phyloP scores from a whole-genome alignment of 2,113 vertebrate species.

The Gorilla gorilla region DNA sequence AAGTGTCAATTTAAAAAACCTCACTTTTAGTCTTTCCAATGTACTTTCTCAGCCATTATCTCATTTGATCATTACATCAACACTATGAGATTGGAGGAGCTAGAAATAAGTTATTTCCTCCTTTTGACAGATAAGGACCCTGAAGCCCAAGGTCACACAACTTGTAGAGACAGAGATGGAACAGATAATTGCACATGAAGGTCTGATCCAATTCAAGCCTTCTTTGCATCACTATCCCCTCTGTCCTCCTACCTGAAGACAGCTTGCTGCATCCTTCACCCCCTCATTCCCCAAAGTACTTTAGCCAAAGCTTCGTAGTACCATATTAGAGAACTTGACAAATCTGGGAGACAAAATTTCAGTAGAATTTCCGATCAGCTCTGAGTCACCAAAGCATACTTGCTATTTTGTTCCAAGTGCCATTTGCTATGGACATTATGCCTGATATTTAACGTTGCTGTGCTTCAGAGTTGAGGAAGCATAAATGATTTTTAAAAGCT shows the following conservation, averaged over 20 bases:
- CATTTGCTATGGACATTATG: conserved; percentile 54
- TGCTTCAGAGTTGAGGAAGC: conserved; percentile 62
- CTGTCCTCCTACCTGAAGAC: neutral
- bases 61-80: conserved; percentile 77
- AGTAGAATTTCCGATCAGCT: conserved; percentile 48
- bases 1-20: conserved; percentile 49
- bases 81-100: conserved; percentile 44
- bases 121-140: conserved; percentile 65
- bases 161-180: conserved; percentile 26
- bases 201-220: neutral
- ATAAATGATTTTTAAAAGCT: conserved; percentile 77
- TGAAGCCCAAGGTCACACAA: conserved; percentile 60
- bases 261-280: neutral
- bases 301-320: conserved; percentile 37
- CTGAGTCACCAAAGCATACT: conserved; percentile 62
- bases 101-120: conserved; percentile 53
- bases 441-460: conserved; percentile 57
- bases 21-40: conserved; percentile 62
- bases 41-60: conserved; percentile 71
- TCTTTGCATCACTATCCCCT: neutral
- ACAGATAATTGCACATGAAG: conserved; percentile 9
- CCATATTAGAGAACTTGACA: conserved; percentile 44
- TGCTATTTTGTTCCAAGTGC: conserved; percentile 62
- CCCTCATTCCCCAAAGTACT: neutral
- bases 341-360: conserved; percentile 41